phyloP scores from a whole-genome alignment of 2,797 vertebrate genomes.

The Vireo griseus region DNA sequence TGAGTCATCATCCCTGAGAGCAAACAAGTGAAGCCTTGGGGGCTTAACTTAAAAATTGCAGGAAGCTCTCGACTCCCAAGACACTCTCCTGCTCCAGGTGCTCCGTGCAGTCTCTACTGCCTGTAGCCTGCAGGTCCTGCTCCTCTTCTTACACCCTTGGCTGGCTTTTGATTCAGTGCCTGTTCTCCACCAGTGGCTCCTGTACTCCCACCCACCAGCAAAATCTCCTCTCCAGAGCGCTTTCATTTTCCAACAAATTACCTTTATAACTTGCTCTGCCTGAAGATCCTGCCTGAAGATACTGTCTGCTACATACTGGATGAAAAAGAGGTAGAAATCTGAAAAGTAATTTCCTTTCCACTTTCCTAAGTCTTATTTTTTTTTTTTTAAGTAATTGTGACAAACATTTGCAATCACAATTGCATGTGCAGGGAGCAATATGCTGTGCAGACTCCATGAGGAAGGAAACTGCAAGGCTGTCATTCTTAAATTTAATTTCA shows the following conservation, averaged over 20 bases:
- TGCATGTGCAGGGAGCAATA: neutral
- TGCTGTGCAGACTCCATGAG: neutral
- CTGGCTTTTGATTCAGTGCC: neutral
- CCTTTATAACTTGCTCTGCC: neutral
- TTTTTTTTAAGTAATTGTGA: neutral
- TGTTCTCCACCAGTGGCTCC: neutral
- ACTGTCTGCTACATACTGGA: neutral
- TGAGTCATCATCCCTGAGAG: neutral
- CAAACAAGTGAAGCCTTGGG: neutral
- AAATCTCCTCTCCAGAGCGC: neutral
- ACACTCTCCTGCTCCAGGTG: neutral
- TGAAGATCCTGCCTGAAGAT: neutral
- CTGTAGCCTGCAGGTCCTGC: neutral
- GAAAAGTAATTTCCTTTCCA: neutral
- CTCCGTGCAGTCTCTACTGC: neutral
- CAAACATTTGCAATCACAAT: neutral
- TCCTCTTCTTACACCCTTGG: neutral
- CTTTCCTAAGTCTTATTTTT: neutral
- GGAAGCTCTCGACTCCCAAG: neutral
- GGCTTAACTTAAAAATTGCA: neutral
- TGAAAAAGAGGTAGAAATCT: neutral
- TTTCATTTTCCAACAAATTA: neutral
- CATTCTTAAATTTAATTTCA: neutral
- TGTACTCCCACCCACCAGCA: fast-evolving
- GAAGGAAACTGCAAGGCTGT: neutral